Conservation (phyloP, 2,888 invertebrate species). For the Xanthia icteritia region DNA sequence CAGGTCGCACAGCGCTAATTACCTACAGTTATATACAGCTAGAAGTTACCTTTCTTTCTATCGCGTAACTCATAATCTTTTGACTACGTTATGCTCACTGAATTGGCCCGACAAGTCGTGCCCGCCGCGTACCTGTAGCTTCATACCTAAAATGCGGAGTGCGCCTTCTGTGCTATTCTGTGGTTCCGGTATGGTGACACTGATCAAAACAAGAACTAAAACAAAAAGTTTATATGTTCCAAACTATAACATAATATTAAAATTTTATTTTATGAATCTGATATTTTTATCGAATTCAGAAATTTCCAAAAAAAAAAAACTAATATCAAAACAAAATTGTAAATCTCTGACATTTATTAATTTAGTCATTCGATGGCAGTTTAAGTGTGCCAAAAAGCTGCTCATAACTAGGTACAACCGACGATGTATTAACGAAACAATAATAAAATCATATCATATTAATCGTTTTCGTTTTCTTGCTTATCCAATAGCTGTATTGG, state of each 20-base stretch:
- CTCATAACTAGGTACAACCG: conserved; percentile 56
- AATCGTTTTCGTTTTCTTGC: conserved; percentile 33
- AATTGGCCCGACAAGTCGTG: no score
- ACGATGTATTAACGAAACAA: conserved; percentile 56
- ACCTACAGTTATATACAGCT: no score
- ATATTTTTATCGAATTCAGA: background rate
- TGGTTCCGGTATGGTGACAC: background rate
- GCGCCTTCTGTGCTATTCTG: no score
- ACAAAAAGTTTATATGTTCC: background rate
- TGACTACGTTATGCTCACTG: no score
- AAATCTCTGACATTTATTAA: background rate
- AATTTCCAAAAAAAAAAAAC: conserved; percentile 6
- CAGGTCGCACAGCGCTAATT: no score
- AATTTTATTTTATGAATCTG: background rate
- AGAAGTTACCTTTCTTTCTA: no score
- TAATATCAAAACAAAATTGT: background rate
- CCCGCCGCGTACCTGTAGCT: no score
- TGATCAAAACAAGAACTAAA: background rate
- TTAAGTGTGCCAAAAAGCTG: conserved; percentile 56
- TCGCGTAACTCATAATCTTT: no score
- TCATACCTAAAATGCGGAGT: no score
- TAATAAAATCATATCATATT: conserved; percentile 71
- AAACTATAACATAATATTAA: background rate
- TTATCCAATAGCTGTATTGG: background rate
- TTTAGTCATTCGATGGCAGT: conserved; percentile 26